Evolutionary conservation across 1,140 invertebrate species (phyloP).

Genomic region (Cydia pomonella): DNA sequence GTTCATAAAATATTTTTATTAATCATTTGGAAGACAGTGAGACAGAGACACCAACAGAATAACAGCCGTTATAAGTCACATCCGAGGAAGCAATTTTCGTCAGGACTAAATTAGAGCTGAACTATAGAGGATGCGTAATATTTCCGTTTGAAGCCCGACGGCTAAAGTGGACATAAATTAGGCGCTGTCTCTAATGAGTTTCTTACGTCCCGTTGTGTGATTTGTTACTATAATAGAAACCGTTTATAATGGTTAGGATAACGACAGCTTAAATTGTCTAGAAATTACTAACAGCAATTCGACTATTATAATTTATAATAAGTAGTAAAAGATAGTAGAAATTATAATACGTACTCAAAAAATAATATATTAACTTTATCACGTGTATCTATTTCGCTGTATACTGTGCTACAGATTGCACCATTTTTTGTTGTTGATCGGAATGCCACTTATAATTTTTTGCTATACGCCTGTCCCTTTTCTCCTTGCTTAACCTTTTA

Average conservation of each 20-base stretch:
- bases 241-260: constrained; percentile 13
- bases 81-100: constrained; percentile 50
- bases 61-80: constrained; percentile 19
- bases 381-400: neutral
- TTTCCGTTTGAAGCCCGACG: constrained; percentile 46
- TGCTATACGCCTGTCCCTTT: constrained; percentile 53
- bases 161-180: constrained; percentile 45
- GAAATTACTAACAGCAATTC: constrained; percentile 36
- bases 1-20: neutral
- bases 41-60: constrained; percentile 2
- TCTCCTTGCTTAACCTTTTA: constrained; percentile 41
- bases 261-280: constrained; percentile 22
- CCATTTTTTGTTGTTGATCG: constrained; percentile 9
- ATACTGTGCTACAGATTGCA: neutral
- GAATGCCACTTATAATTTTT: constrained; percentile 57
- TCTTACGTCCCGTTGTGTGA: constrained; percentile 33
- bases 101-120: constrained; percentile 46
- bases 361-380: neutral
- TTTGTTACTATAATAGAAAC: constrained; percentile 25
- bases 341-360: too few species aligned
- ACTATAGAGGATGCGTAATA: constrained; percentile 49
- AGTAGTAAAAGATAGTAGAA: neutral
- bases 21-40: neutral
- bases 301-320: constrained; percentile 18
- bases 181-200: constrained; percentile 32